phyloP scores from a whole-genome alignment of 2,113 vertebrate genomes.

The Serilophus lunatus region DNA sequence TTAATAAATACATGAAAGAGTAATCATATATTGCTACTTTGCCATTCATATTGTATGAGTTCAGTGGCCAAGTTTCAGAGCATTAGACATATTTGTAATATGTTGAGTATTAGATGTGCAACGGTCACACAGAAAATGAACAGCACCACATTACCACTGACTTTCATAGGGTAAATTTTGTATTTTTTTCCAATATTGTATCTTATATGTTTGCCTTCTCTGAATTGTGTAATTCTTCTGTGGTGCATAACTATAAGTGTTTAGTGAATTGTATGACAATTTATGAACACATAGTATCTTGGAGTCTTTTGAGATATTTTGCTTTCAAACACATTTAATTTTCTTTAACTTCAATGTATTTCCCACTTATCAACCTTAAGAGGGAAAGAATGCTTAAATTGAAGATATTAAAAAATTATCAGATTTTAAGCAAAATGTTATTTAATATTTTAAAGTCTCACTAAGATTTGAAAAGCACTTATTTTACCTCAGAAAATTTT shows the following conservation, averaged over 20 bases:
- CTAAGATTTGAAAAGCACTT: background rate
- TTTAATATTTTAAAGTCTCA: background rate
- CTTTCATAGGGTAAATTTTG: background rate
- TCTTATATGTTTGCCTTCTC: background rate
- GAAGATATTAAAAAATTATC: background rate
- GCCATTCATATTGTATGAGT: background rate
- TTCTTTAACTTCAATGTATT: background rate
- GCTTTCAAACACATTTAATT: background rate
- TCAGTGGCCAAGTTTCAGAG: background rate
- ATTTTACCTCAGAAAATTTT: background rate
- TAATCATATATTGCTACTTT: background rate
- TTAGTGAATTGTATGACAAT: background rate
- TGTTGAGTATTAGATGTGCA: background rate
- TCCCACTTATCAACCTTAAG: background rate
- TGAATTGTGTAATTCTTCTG: background rate
- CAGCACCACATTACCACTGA: background rate
- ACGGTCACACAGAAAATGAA: background rate
- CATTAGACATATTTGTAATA: background rate
- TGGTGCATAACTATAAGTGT: background rate
- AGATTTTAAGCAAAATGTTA: background rate
- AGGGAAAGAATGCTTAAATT: background rate
- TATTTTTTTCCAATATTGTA: background rate
- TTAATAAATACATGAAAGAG: background rate
- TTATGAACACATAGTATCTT: background rate
- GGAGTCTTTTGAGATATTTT: background rate